Base-by-base conservation (phyloP, 2,888 invertebrate genomes). In the Philaethria dido region DNA sequence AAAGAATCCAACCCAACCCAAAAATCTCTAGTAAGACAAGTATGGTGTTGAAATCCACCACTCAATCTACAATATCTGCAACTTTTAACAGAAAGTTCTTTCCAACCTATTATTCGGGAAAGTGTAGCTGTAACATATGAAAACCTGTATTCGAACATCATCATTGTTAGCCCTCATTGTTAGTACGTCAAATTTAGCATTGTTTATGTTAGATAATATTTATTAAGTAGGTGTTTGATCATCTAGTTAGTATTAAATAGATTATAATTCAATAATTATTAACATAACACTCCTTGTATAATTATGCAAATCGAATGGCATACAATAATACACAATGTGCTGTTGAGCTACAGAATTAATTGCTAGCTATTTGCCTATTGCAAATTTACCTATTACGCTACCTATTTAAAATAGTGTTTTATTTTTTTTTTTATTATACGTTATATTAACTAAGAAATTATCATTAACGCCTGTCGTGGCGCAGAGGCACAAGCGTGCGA, bases 271-370 rank as follows among this genome's bases (percentile, higher is more conserved):
- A 57, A 39, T 42, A 57, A 57, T 42, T 39, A 22, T 42, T n/a
- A 22, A 42, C 39, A 39, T 39, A 57, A 57, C 42, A 57, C 22
- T 57, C 57, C 42, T 57, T 57, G 57, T 42, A 57, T 57, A 42
- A 57, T 57, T 42, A 57, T 57, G 57, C 57, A 57, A 57, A 57
- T 57, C 57, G n/a, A 39, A 42, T 57, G 22, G 22, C n/a, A 57
- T 22, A 57, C 39, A 39, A 57, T 57, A 57, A 42, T 42, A 39
- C 11, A 22, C 57, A 57, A 39, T 42, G 42, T 22, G 22, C 39
- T 57, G 57, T 22, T 42, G 57, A 57, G 22, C 39, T n/a, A 22
- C 20, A 13, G 20, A 55, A 55, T 55, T 55, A 57, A 22, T 57
- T 22, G 20, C 22, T 39, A 57, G 42, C 39, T 22, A 57, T 42